Percentiles rank a stretch among this genome's conserved stretches.
Evolutionary conservation across 2,113 vertebrate species (phyloP).

Genomic region (Leucoraja erinaceus): DNA sequence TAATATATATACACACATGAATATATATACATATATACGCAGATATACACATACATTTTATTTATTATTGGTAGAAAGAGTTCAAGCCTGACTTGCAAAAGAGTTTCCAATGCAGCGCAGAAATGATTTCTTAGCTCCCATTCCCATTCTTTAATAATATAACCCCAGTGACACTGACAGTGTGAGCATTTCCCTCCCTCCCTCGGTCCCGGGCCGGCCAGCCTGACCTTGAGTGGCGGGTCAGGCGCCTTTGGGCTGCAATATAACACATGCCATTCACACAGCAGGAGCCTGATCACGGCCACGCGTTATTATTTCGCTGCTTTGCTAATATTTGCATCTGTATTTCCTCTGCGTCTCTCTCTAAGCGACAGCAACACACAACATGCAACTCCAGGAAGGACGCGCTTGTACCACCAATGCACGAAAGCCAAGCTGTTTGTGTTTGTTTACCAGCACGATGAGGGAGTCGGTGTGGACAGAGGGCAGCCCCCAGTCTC

Average conservation of each 20-base stretch:
- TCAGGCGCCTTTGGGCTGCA: neutral
- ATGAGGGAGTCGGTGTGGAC: constrained; percentile 80
- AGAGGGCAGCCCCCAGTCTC: constrained; percentile 85
- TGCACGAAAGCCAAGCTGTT: neutral
- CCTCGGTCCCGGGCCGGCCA: neutral
- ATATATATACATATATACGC: no score
- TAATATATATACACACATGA: no score
- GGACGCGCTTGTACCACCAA: neutral
- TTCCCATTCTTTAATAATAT: neutral
- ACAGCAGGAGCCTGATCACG: neutral
- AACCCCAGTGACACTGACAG: neutral
- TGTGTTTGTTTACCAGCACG: constrained; percentile 72
- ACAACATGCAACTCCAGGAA: no score
- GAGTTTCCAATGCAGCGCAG: no score
- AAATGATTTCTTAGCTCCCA: neutral
- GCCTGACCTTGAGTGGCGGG: neutral
- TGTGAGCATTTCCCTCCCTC: neutral
- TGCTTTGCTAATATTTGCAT: neutral
- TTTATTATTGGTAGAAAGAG: no score
- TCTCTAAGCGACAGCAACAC: neutral
- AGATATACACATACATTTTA: no score
- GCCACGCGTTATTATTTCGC: neutral
- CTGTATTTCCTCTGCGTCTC: neutral
- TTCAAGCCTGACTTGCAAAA: no score
- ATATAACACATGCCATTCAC: neutral